phyloP scores from a whole-genome alignment of 2,888 invertebrate species.

The Drosophila atroscutellata region DNA sequence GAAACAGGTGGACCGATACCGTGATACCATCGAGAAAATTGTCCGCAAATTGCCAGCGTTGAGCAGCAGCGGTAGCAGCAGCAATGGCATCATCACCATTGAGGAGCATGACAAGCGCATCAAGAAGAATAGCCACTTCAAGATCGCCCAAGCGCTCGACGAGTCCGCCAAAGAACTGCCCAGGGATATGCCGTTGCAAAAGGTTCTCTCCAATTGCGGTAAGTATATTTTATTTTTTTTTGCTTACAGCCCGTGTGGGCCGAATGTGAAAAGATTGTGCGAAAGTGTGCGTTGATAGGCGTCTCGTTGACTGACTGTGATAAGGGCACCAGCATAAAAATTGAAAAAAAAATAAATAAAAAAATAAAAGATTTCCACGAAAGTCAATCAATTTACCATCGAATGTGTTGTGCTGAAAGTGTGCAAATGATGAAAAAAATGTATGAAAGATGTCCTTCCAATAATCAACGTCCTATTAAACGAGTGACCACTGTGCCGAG shows the following conservation, averaged over 20 bases:
- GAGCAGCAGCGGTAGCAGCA: slow-evolving; percentile 68
- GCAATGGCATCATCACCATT: slow-evolving; percentile 67
- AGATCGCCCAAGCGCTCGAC: slow-evolving; percentile 91
- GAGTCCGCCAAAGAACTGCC: slow-evolving; percentile 89
- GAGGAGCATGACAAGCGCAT: slow-evolving; percentile 90
- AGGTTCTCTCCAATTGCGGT: slow-evolving; percentile 83
- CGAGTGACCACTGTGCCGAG: not conserved
- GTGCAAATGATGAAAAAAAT: not conserved
- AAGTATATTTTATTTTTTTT: slow-evolving; percentile 37
- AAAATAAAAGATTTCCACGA: not conserved
- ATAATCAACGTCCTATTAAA: not conserved
- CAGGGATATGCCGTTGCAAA: slow-evolving; percentile 85
- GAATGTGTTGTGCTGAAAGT: not conserved
- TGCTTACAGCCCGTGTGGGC: not conserved
- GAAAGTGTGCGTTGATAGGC: slow-evolving; percentile 11
- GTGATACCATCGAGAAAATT: slow-evolving; percentile 85
- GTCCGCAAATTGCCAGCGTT: slow-evolving; percentile 83
- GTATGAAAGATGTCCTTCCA: not conserved
- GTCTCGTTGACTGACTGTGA: slow-evolving; percentile 11
- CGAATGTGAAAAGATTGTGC: slow-evolving; percentile 2
- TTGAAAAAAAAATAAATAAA: slow-evolving; percentile 5
- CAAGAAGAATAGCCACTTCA: slow-evolving; percentile 95
- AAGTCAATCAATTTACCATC: not conserved
- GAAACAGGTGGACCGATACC: slow-evolving; percentile 84
- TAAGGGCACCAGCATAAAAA: slow-evolving; percentile 25